A percentile compares a stretch with the other conserved stretches of the same genome.
Conservation (phyloP, 1,140 invertebrate species). For the Meloidogyne hapla region DNA sequence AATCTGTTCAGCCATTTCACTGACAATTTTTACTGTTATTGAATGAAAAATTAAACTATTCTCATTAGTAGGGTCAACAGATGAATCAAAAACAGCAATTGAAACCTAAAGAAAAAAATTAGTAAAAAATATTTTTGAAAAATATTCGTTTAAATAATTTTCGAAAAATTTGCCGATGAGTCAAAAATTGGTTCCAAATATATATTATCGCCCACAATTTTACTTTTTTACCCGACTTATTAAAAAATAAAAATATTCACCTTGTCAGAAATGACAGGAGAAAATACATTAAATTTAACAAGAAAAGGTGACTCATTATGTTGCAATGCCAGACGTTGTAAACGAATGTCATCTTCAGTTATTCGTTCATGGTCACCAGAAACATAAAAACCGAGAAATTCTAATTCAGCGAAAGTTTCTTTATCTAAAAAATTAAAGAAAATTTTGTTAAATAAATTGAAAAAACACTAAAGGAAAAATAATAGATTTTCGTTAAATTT, state of each 20-base stretch:
- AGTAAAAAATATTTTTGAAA: neutral
- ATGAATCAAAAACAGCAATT: constrained; percentile 41
- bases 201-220: too few species aligned
- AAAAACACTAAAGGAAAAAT: constrained; percentile 17
- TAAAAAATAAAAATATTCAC: constrained; percentile 25
- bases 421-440: constrained; percentile 39
- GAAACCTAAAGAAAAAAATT: constrained; percentile 38
- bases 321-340: constrained; percentile 35
- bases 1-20: constrained; percentile 47
- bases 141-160: constrained; percentile 16
- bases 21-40: constrained; percentile 45
- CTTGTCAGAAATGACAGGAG: constrained; percentile 38
- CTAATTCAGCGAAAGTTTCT: constrained; percentile 46
- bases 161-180: neutral
- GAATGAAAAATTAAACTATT: constrained; percentile 31
- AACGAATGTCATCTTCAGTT: constrained; percentile 20
- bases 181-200: too few species aligned
- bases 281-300: constrained; percentile 42
- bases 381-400: constrained; percentile 49
- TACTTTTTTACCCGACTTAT: too few species aligned
- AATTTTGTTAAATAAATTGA: neutral
- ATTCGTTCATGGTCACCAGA: constrained; percentile 34
- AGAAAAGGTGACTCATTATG: constrained; percentile 38
- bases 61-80: constrained; percentile 41
- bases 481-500: too few species aligned